phyloP scores from a whole-genome alignment of 2,797 vertebrate genomes.

The Danio jaintianensis region DNA sequence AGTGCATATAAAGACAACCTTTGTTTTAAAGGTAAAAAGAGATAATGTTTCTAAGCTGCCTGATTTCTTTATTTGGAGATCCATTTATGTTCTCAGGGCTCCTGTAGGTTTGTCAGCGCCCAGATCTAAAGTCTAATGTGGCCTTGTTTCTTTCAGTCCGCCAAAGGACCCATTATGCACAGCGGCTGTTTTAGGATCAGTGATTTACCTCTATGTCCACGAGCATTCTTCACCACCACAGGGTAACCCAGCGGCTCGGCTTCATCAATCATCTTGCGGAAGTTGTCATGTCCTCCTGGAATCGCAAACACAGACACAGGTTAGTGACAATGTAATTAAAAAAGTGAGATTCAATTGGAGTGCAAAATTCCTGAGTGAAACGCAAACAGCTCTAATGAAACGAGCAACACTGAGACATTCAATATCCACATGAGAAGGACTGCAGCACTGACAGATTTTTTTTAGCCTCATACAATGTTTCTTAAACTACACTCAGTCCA shows the following conservation, averaged over 20 bases:
- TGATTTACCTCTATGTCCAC: slow-evolving; percentile 89
- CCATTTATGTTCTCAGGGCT: neutral
- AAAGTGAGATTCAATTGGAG: slow-evolving; percentile 24
- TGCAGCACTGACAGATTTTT: slow-evolving; percentile 6
- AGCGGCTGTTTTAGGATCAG: slow-evolving; percentile 9
- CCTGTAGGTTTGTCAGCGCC: slow-evolving; percentile 22
- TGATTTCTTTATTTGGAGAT: slow-evolving; percentile 8
- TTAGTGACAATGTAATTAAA: slow-evolving; percentile 43
- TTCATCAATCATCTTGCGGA: slow-evolving; percentile 93
- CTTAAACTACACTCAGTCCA: neutral
- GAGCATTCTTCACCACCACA: slow-evolving; percentile 92
- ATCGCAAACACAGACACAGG: slow-evolving; percentile 33
- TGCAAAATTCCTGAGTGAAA: slow-evolving; percentile 42
- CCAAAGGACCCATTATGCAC: neutral
- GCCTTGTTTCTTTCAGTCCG: neutral
- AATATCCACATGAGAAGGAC: slow-evolving; percentile 43
- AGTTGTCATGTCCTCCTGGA: slow-evolving; percentile 91
- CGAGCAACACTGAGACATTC: slow-evolving; percentile 38
- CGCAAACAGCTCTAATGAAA: slow-evolving; percentile 35
- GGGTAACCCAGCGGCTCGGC: slow-evolving; percentile 91
- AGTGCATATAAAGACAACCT: slow-evolving; percentile 9
- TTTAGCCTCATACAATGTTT: slow-evolving; percentile 9
- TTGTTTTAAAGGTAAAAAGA: slow-evolving; percentile 40
- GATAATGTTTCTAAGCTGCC: slow-evolving; percentile 28
- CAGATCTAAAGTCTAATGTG: slow-evolving; percentile 25